Evolutionary conservation across 2,797 vertebrate species (phyloP).

Genomic region (Danio choprae): DNA sequence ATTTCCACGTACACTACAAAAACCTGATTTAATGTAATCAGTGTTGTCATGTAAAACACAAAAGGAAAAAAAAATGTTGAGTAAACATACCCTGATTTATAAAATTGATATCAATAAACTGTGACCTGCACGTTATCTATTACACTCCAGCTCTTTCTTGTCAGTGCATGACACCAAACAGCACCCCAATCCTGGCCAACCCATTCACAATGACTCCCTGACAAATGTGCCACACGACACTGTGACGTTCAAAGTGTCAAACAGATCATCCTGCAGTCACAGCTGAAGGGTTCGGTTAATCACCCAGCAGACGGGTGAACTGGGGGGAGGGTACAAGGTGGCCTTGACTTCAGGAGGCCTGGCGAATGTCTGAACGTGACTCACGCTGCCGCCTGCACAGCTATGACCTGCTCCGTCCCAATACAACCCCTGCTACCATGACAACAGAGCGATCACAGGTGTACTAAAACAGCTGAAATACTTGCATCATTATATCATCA

Average conservation of each 20-base stretch:
- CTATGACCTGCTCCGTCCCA: slow-evolving; percentile 27
- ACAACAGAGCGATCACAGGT: slow-evolving; percentile 16
- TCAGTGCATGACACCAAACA: not conserved
- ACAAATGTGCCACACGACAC: slow-evolving; percentile 24
- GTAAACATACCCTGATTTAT: not conserved
- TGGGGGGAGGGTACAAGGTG: slow-evolving; percentile 17
- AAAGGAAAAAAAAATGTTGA: not conserved
- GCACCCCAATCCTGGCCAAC: slow-evolving; percentile 3
- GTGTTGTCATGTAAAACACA: too few species aligned
- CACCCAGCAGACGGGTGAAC: not conserved
- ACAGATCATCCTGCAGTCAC: slow-evolving; percentile 42
- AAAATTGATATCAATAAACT: not conserved
- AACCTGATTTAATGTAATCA: too few species aligned
- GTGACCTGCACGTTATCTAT: not conserved
- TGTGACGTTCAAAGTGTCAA: slow-evolving; percentile 24
- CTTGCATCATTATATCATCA: slow-evolving; percentile 2
- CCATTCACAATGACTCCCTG: slow-evolving; percentile 38
- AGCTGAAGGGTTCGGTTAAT: slow-evolving; percentile 9
- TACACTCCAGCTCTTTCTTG: not conserved
- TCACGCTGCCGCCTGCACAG: slow-evolving; percentile 44
- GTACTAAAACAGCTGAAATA: slow-evolving; percentile 14
- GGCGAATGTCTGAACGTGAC: slow-evolving; percentile 39
- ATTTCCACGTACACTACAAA: too few species aligned
- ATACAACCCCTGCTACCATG: not conserved
- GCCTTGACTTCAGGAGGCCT: slow-evolving; percentile 41